Evolutionary conservation across 2,888 invertebrate genomes (phyloP).

Genomic region (Trachelus tabidus): DNA sequence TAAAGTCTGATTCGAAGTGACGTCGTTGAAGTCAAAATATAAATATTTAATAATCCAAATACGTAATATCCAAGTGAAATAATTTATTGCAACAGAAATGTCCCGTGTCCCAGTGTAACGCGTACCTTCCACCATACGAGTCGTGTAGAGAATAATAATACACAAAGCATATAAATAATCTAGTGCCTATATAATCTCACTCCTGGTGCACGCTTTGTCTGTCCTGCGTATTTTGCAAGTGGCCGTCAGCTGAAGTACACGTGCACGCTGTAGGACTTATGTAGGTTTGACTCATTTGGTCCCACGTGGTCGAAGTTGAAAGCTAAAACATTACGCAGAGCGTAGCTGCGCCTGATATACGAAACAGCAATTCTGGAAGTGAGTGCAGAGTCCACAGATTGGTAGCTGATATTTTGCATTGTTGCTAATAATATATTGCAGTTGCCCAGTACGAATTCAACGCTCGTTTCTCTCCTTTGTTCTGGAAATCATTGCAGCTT

Average conservation of each 20-base stretch:
- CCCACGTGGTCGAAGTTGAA: not conserved
- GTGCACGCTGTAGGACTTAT: slow-evolving; percentile 24
- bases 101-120: not conserved
- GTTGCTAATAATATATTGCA: not conserved
- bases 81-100: not conserved
- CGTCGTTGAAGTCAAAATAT: not conserved
- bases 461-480: slow-evolving; percentile 29
- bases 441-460: not conserved
- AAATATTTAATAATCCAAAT: not conserved
- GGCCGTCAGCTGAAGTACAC: slow-evolving; percentile 31
- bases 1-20: not conserved
- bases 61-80: not conserved
- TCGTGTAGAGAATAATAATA: not conserved
- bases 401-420: not conserved
- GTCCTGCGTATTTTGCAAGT: slow-evolving; percentile 21
- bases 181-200: not conserved
- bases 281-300: slow-evolving; percentile 37
- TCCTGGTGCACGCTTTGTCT: slow-evolving; percentile 22
- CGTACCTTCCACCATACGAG: not conserved
- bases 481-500: not conserved
- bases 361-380: not conserved
- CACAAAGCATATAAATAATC: not conserved
- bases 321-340: not conserved
- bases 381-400: not conserved
- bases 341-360: not conserved